Conservation (phyloP, 2,888 invertebrate genomes). For the Siphlonurus alternatus region DNA sequence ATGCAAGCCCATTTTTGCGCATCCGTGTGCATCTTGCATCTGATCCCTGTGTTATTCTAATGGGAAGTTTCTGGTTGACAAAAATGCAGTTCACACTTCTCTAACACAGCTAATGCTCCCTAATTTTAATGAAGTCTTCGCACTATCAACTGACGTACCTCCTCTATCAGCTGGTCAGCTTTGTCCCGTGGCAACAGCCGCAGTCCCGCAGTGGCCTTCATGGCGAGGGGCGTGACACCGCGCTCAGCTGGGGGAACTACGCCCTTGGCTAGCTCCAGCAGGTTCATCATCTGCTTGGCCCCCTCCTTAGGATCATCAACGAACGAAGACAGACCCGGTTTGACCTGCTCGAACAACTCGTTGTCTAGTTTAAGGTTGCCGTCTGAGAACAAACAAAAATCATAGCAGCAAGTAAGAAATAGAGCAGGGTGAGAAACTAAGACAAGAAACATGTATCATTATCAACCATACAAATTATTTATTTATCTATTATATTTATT, state of each 20-base stretch:
- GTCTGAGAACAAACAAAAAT: no score
- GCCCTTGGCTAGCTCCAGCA: conserved; percentile 58
- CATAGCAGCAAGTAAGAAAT: background rate
- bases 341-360: conserved; percentile 67
- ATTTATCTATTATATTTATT: no score
- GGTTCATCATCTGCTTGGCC: conserved; percentile 49
- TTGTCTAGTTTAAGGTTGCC: conserved; percentile 57
- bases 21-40: no score
- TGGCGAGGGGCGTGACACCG: conserved; percentile 57
- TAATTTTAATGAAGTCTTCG: no score
- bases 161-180: conserved; percentile 49
- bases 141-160: no score
- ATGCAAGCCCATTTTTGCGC: no score
- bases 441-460: background rate
- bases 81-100: no score
- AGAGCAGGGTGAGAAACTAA: background rate
- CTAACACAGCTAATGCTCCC: no score
- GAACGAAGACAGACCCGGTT: conserved; percentile 82
- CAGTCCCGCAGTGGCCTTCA: conserved; percentile 89
- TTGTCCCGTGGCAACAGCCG: conserved; percentile 48
- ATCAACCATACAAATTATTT: background rate
- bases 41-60: no score
- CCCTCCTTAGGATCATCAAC: conserved; percentile 65
- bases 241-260: conserved; percentile 63
- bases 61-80: no score